Evolutionary conservation across 2,797 vertebrate species (phyloP), one percentile per base, ranked within the genome.

Genomic region (Microctenopoma lineatum): DNA sequence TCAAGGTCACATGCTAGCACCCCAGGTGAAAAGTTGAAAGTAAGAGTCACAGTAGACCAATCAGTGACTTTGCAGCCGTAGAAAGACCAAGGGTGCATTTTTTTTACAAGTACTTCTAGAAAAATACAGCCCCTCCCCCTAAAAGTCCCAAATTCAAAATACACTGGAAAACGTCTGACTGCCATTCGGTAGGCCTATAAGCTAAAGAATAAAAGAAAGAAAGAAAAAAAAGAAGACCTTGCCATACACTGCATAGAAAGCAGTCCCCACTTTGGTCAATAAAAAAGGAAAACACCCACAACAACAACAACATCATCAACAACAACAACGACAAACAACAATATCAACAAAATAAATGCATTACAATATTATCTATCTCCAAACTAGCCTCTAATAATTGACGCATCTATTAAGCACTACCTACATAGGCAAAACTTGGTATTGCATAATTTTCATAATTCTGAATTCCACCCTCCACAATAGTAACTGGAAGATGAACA

Each of bases 401-500:
- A 97, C 96, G 95, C 94, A 96, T 96, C 97, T 99, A 99, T 96
- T 47, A 98, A 99, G 96, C 96, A 97, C 97, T 98, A 99, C 96
- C 96, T 98, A 99, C 96, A 97, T 98, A 99, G 98, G 97, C 97
- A 99, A 99, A 98, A 98, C 96, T 96, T 96, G 97, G 98, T 98
- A 99, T 99, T 99, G 98, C 97, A 99, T 99, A 99, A 98, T 97
- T 97, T 94, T 93, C 96, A 97, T 96, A 97, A 97, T 96, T 98
- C 96, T 96, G 95, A 96, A 96, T 93, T 93, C 93, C 96, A 87
- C 89, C 93, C 92, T 92, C 95, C 96, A 90, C 93, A 95, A 96
- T 96, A 97, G 96, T 97, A 96, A 97, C 94, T 97, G 96, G 96
- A 98, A 97, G 96, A 97, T 98, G 96, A 96, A 96, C 94, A 95